A percentile compares a stretch with the other conserved stretches of the same genome.
Evolutionary conservation across 2,797 vertebrate genomes (phyloP).

Genomic region (Acrocephalus scirpaceus): DNA sequence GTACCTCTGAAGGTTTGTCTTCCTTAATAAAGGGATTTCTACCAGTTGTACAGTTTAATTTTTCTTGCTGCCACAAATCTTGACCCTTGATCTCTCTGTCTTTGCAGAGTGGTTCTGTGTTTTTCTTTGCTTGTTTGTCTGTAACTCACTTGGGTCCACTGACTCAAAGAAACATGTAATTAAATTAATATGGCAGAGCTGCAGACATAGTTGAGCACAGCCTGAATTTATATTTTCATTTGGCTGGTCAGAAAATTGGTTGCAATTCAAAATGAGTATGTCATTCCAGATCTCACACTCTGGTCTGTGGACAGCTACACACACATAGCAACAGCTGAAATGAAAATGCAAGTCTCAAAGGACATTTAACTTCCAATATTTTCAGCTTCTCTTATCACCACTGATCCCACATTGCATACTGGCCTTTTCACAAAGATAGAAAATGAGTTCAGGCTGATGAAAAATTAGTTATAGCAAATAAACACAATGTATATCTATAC

Average conservation of each 20-base stretch:
- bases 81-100: background rate
- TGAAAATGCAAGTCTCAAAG: background rate
- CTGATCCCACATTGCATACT: background rate
- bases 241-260: conserved; percentile 31
- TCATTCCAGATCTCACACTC: conserved; percentile 28
- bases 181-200: background rate
- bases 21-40: background rate
- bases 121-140: conserved; percentile 15
- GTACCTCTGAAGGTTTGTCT: background rate
- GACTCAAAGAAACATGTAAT: background rate
- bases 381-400: background rate
- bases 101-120: background rate
- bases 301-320: conserved; percentile 14
- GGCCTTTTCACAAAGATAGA: background rate
- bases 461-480: background rate
- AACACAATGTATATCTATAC: background rate
- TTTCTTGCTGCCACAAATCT: background rate
- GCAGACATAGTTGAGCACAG: background rate
- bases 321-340: background rate
- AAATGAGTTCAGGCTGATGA: background rate
- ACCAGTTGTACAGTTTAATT: background rate
- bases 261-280: conserved; percentile 16
- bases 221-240: conserved; percentile 33
- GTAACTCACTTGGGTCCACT: background rate
- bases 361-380: conserved; percentile 9